Percentiles rank a stretch among this genome's conserved stretches.
Evolutionary conservation across 2,888 invertebrate species (phyloP).

Genomic region (Merodon equestris): DNA sequence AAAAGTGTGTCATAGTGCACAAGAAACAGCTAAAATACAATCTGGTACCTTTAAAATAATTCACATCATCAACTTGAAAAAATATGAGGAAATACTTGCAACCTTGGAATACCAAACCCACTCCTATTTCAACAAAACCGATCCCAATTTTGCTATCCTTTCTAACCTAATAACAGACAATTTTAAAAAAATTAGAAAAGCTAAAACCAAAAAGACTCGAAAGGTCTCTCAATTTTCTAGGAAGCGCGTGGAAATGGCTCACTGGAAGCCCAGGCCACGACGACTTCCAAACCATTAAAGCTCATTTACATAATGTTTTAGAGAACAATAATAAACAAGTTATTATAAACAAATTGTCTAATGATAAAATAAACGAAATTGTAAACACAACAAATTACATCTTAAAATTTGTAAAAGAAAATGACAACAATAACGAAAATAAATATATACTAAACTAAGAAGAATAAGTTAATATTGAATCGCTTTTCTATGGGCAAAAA

Average conservation of each 20-base stretch:
- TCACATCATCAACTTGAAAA: constrained; percentile 33
- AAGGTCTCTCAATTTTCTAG: constrained; percentile 46
- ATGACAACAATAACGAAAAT: not conserved
- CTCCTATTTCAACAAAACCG: not conserved
- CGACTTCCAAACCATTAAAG: constrained; percentile 35
- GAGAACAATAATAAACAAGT: constrained; percentile 26
- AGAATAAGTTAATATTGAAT: constrained; percentile 41
- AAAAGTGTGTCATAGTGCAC: not conserved
- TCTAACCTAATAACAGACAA: not conserved
- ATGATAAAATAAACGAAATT: constrained; percentile 34
- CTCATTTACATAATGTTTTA: constrained; percentile 26
- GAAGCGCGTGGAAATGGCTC: constrained; percentile 42
- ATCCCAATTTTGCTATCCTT: not conserved
- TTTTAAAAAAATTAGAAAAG: not conserved
- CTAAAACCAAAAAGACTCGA: constrained; percentile 1
- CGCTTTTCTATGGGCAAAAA: constrained; percentile 52
- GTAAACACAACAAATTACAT: constrained; percentile 38
- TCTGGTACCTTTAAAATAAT: constrained; percentile 41
- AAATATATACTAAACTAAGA: constrained; percentile 22
- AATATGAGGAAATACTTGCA: constrained; percentile 16
- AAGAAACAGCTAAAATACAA: constrained; percentile 38
- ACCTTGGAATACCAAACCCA: not conserved
- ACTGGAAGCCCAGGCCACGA: constrained; percentile 47
- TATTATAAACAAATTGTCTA: constrained; percentile 35
- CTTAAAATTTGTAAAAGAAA: constrained; percentile 6